A percentile compares a stretch with the other conserved stretches of the same genome.
phyloP scores from a whole-genome alignment of 2,888 invertebrate species.

The Seira ritae region DNA sequence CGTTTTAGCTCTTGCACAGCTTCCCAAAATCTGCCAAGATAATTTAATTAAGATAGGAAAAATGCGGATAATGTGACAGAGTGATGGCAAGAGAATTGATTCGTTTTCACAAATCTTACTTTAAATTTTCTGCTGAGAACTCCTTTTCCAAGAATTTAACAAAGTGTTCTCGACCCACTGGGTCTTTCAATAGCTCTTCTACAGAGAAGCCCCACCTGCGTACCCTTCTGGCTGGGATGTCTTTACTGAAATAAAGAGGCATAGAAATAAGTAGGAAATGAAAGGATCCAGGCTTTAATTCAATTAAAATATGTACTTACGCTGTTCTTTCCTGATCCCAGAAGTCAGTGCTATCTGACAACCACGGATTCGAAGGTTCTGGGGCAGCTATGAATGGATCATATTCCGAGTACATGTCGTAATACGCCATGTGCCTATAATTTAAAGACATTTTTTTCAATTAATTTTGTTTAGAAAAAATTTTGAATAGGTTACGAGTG shows the following conservation, averaged over 20 bases:
- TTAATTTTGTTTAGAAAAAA: neutral
- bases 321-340: slow-evolving; percentile 98
- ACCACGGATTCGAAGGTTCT: slow-evolving; percentile 98
- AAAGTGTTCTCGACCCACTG: slow-evolving; percentile 97
- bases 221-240: slow-evolving; percentile 93
- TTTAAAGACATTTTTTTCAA: neutral
- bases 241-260: slow-evolving; percentile 82
- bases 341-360: slow-evolving; percentile 94
- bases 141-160: slow-evolving; percentile 97
- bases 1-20: slow-evolving; percentile 93
- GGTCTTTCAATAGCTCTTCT: slow-evolving; percentile 94
- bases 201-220: slow-evolving; percentile 98
- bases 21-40: slow-evolving; percentile 88
- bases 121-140: slow-evolving; percentile 96
- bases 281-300: slow-evolving; percentile 9
- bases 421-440: slow-evolving; percentile 89
- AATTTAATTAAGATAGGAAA: slow-evolving; percentile 7
- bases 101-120: too few species aligned
- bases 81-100: too few species aligned
- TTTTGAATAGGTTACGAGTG: neutral
- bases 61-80: neutral
- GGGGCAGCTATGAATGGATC: slow-evolving; percentile 95
- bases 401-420: slow-evolving; percentile 97
- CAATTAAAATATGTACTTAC: slow-evolving; percentile 78
- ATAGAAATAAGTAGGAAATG: neutral